phyloP scores from a whole-genome alignment of 2,113 vertebrate genomes.

The Ptyas mucosa region DNA sequence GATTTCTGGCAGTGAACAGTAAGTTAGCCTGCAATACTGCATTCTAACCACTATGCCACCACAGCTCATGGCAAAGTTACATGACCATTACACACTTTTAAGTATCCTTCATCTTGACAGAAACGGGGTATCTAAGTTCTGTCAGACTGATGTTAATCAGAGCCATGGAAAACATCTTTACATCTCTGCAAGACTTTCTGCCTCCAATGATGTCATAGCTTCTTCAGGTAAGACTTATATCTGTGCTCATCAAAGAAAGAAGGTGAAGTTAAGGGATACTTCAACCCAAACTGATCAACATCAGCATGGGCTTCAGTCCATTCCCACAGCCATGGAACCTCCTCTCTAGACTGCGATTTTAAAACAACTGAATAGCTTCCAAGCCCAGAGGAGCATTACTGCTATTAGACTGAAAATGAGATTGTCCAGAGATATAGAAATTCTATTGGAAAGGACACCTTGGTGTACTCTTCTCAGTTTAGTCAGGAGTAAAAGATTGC shows the following conservation, averaged over 20 bases:
- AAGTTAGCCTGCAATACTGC: not conserved
- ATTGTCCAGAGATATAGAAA: not conserved
- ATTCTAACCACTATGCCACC: not conserved
- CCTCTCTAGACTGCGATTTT: not conserved
- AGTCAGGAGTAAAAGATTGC: not conserved
- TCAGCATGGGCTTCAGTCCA: not conserved
- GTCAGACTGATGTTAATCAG: not conserved
- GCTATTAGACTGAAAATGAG: not conserved
- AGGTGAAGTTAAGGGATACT: not conserved
- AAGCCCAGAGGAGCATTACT: not conserved
- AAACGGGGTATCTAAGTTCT: not conserved
- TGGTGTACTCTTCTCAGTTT: not conserved
- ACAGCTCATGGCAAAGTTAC: not conserved
- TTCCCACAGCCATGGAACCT: not conserved
- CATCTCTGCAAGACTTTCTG: not conserved
- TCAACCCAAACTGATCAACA: not conserved
- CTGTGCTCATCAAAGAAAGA: not conserved
- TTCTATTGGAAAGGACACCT: not conserved
- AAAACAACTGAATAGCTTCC: not conserved
- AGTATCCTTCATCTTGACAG: not conserved
- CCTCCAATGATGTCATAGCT: not conserved
- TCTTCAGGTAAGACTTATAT: not conserved
- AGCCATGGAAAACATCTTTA: not conserved
- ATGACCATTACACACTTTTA: not conserved
- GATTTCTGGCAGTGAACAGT: not conserved